phyloP scores from a whole-genome alignment of 2,888 invertebrate genomes.

The Antheraea assamensis region DNA sequence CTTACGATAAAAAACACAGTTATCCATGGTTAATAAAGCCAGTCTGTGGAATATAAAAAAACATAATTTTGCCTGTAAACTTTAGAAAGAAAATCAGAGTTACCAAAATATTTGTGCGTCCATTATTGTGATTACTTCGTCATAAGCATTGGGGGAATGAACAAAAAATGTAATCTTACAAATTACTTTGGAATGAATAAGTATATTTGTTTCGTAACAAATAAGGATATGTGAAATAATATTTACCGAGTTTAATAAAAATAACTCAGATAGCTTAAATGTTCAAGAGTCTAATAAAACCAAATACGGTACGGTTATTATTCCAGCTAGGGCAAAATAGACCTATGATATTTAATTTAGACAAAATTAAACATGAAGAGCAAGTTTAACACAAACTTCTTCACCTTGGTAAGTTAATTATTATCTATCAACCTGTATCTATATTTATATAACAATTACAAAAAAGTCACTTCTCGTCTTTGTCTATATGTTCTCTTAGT shows the following conservation, averaged over 20 bases:
- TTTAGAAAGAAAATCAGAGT: not conserved
- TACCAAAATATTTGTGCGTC: not conserved
- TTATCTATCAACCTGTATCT: too few species aligned
- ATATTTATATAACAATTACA: too few species aligned
- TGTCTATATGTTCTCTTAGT: too few species aligned
- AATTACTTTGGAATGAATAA: not conserved
- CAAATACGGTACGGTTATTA: not conserved
- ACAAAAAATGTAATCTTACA: not conserved
- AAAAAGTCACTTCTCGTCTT: too few species aligned
- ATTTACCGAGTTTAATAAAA: not conserved
- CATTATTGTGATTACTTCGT: not conserved
- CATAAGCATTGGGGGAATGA: not conserved
- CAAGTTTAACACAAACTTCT: too few species aligned
- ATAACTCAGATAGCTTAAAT: not conserved
- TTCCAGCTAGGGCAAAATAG: not conserved
- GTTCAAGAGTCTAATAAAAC: not conserved
- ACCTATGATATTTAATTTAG: too few species aligned
- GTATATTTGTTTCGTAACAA: not conserved
- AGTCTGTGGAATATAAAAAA: not conserved
- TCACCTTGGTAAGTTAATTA: too few species aligned
- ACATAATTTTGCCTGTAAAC: not conserved
- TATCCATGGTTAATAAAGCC: not conserved
- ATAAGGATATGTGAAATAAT: not conserved
- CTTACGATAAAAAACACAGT: too few species aligned
- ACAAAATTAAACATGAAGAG: too few species aligned